phyloP scores from a whole-genome alignment of 2,113 vertebrate genomes.

The Dunckerocampus dactyliophorus region DNA sequence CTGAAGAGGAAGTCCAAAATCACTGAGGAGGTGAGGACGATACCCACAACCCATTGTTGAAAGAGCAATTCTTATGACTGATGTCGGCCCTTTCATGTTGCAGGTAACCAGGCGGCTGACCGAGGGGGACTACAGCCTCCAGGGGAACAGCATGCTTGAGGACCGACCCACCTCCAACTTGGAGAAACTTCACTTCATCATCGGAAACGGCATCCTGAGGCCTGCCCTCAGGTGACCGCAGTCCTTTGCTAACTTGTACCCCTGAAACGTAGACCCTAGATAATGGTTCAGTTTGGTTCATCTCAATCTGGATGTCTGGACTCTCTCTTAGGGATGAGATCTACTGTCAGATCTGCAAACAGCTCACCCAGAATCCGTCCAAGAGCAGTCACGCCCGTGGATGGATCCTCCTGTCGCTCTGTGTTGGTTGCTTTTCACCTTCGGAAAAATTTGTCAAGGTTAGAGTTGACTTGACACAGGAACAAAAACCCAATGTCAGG shows the following conservation, averaged over 20 bases:
- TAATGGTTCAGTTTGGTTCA: not conserved
- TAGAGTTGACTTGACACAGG: conserved; percentile 17
- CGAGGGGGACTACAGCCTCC: conserved; percentile 82
- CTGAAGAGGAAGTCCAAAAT: conserved; percentile 98
- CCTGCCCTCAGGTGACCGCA: conserved; percentile 83
- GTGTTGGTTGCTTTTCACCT: conserved; percentile 93
- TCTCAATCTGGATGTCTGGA: not conserved
- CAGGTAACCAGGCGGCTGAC: conserved; percentile 93
- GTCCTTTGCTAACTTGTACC: not conserved
- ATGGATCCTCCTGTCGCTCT: conserved; percentile 97
- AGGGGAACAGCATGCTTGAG: conserved; percentile 96
- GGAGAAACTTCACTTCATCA: conserved; percentile 98
- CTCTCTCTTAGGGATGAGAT: conserved; percentile 85
- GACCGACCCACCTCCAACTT: conserved; percentile 95
- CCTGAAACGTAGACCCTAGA: not conserved
- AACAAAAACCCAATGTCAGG: not conserved
- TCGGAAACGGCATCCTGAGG: conserved; percentile 92
- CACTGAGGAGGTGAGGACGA: conserved; percentile 85
- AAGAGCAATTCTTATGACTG: too few relatives aligned
- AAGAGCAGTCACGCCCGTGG: conserved; percentile 96
- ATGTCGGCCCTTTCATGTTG: not conserved
- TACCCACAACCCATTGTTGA: not conserved
- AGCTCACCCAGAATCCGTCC: conserved; percentile 93
- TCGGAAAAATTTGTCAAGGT: conserved; percentile 98
- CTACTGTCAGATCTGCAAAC: conserved; percentile 98